Evolutionary conservation across 2,888 invertebrate genomes (phyloP).

Genomic region (Ophonus ardosiacus): DNA sequence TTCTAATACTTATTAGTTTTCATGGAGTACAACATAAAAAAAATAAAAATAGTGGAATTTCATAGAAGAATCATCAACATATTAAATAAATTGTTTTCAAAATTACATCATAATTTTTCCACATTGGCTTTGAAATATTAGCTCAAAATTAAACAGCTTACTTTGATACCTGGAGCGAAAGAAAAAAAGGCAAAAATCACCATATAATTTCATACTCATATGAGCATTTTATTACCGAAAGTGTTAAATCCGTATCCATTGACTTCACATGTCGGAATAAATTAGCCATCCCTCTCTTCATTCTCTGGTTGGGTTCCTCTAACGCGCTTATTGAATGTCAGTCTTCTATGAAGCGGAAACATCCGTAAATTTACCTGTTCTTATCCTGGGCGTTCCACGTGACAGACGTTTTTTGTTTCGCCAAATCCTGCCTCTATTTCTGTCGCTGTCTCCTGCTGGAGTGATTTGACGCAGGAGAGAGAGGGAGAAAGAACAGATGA

Average conservation of each 20-base stretch:
- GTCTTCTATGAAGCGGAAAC: background rate
- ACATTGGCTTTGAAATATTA: no score
- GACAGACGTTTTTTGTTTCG: constrained; percentile 44
- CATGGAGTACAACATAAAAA: no score
- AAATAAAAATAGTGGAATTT: no score
- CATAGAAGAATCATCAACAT: no score
- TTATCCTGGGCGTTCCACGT: background rate
- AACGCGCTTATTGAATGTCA: background rate
- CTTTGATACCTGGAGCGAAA: no score
- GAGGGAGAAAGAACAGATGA: constrained; percentile 1
- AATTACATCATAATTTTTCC: no score
- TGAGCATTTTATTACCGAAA: background rate
- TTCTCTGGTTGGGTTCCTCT: background rate
- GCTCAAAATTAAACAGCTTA: no score
- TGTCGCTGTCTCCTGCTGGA: constrained; percentile 6
- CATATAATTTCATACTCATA: no score
- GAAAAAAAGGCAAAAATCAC: no score
- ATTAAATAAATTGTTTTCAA: no score
- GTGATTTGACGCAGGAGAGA: constrained; percentile 16
- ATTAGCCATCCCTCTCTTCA: background rate
- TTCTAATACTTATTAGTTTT: no score
- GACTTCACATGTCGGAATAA: constrained; percentile 1
- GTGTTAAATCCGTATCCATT: background rate
- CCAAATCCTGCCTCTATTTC: constrained; percentile 21
- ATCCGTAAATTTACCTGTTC: constrained; percentile 32